Conservation (phyloP, 2,797 vertebrate species). For the Cottoperca gobio region DNA sequence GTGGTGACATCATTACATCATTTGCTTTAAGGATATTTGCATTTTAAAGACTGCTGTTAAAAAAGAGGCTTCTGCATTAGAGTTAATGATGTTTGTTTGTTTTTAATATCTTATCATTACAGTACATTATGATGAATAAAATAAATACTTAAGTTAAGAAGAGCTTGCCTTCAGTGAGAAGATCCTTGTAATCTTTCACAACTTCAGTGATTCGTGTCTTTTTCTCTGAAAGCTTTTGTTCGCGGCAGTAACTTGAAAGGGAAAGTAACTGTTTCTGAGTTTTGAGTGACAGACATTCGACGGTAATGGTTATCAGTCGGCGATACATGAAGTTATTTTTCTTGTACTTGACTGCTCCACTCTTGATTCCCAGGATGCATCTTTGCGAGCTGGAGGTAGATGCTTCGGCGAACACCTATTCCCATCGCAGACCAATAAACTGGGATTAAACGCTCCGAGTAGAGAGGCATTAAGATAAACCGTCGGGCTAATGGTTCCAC, state of each 20-base stretch:
- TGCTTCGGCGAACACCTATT: conserved; percentile 40
- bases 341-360: conserved; percentile 17
- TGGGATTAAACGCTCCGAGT: conserved; percentile 50
- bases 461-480: conserved; percentile 39
- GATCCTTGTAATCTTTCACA: conserved; percentile 31
- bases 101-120: conserved; percentile 10
- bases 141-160: conserved; percentile 43
- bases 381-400: conserved; percentile 37
- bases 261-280: conserved; percentile 31
- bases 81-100: not conserved
- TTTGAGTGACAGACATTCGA: conserved; percentile 49
- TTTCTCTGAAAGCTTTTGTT: conserved; percentile 19
- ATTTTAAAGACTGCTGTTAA: conserved; percentile 3
- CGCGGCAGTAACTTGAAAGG: conserved; percentile 31
- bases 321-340: conserved; percentile 28
- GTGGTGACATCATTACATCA: not conserved
- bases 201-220: conserved; percentile 11
- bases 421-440: conserved; percentile 56
- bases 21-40: conserved; percentile 8
- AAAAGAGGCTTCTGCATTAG: conserved; percentile 2
- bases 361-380: conserved; percentile 53
- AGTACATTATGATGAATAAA: conserved; percentile 29
- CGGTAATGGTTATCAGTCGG: conserved; percentile 20
- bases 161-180: conserved; percentile 8
- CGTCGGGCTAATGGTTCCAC: conserved; percentile 30